A percentile compares a stretch with the other conserved stretches of the same genome.
These are phyloP conservation scores for Ceratina japonica DNA, from an alignment of 1,140 invertebrate genomes.

Conservation along the genomic window DNA sequence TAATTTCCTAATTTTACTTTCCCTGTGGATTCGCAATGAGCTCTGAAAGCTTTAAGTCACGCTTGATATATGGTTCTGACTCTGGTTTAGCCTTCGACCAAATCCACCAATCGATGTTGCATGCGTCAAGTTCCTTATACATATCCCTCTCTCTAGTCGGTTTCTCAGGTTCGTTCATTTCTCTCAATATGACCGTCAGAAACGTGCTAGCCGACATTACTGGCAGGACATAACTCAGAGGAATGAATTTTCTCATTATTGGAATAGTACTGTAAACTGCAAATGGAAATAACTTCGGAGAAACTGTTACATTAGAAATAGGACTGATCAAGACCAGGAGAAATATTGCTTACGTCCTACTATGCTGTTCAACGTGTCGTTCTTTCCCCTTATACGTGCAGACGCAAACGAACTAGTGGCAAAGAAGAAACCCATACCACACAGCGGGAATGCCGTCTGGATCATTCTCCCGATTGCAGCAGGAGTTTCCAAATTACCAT, in stretches of 20 bases:
- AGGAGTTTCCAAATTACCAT: conserved; percentile 33
- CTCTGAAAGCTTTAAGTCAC: no score
- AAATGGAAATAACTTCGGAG: not conserved
- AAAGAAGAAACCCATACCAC: conserved; percentile 84
- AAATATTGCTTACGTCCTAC: conserved; percentile 64
- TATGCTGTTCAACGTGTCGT: conserved; percentile 79
- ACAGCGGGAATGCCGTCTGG: conserved; percentile 77
- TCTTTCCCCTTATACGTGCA: conserved; percentile 82
- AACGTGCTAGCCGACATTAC: rapidly evolving
- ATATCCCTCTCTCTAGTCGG: not conserved
- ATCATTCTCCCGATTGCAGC: conserved; percentile 73
- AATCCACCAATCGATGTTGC: not conserved
- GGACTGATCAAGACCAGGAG: no score
- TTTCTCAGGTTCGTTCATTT: no score
- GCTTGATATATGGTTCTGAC: not conserved
- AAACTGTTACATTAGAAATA: not conserved
- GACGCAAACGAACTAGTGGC: conserved; percentile 81
- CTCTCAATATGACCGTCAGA: no score
- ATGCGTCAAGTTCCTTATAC: no score
- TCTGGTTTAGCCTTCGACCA: not conserved
- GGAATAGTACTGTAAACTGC: conserved; percentile 6
- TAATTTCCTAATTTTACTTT: not conserved
- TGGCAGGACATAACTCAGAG: rapidly evolving
- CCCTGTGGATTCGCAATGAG: not conserved
- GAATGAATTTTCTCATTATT: not conserved